These are phyloP conservation scores for Alectura lathami DNA, from an alignment of 2,113 vertebrate species.

Conservation along the genomic window DNA sequence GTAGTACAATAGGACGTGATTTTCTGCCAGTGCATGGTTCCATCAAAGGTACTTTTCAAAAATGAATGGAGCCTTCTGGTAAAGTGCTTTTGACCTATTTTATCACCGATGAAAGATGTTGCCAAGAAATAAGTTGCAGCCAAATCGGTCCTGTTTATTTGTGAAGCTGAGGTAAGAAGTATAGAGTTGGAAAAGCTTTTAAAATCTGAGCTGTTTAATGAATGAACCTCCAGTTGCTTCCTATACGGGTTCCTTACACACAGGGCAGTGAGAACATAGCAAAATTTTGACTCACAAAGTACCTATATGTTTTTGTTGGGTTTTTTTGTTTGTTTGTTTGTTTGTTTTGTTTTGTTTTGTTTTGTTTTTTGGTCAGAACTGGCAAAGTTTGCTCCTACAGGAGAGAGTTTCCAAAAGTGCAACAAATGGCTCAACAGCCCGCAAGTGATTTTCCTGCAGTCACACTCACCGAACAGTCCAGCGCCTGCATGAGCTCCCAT, in stretches of 20 bases:
- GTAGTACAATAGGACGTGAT: conserved; percentile 34
- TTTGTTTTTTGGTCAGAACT: not conserved
- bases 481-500: not conserved
- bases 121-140: conserved; percentile 27
- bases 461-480: not conserved
- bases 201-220: not conserved
- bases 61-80: not conserved
- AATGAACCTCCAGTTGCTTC: not conserved
- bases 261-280: not conserved
- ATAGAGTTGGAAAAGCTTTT: not conserved
- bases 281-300: not conserved
- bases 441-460: not conserved
- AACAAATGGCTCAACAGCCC: not conserved
- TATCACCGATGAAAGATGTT: not conserved
- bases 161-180: not conserved
- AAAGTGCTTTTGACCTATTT: conserved; percentile 37
- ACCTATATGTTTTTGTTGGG: fast-evolving
- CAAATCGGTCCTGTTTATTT: not conserved
- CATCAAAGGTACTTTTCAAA: conserved; percentile 30
- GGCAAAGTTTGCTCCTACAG: not conserved
- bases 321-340: too few species aligned
- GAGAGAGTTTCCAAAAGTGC: not conserved
- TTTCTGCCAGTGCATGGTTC: not conserved
- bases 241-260: not conserved
- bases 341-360: too few species aligned